Conservation (phyloP, 2,113 vertebrate genomes). For the Corydoras maculifer region DNA sequence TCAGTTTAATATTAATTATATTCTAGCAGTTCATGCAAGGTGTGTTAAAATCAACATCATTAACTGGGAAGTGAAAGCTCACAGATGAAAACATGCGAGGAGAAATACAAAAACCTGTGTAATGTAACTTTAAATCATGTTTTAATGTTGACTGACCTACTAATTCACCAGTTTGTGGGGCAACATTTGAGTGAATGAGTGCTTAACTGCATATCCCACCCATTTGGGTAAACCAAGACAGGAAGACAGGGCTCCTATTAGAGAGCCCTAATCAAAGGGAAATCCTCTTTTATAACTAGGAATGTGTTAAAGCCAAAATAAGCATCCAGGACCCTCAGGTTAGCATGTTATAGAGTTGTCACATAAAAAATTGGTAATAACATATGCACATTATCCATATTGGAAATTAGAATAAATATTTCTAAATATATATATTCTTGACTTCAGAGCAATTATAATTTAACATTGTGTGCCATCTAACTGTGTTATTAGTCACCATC, state of each 20-base stretch:
- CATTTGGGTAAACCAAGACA: slow-evolving; percentile 58
- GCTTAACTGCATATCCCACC: slow-evolving; percentile 55
- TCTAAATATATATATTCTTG: no score
- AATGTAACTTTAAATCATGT: slow-evolving; percentile 6
- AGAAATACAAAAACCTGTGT: slow-evolving; percentile 11
- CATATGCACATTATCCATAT: slow-evolving; percentile 2
- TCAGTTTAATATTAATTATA: slow-evolving; percentile 55
- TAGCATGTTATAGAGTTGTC: slow-evolving; percentile 7
- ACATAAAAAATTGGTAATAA: not conserved
- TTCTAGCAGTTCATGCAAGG: slow-evolving; percentile 47
- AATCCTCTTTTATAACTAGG: slow-evolving; percentile 42
- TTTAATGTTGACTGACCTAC: slow-evolving; percentile 24
- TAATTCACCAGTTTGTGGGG: slow-evolving; percentile 39
- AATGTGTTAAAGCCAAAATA: slow-evolving; percentile 41
- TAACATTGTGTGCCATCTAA: no score
- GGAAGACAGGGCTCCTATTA: slow-evolving; percentile 62
- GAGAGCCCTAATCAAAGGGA: slow-evolving; percentile 60
- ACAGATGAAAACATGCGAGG: slow-evolving; percentile 17
- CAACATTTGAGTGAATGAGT: slow-evolving; percentile 53
- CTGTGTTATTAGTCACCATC: not conserved
- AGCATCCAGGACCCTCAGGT: slow-evolving; percentile 14
- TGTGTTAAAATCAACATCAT: slow-evolving; percentile 42
- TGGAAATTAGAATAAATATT: slow-evolving; percentile 8
- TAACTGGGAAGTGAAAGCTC: slow-evolving; percentile 30
- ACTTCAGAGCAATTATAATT: no score